A percentile compares a stretch with the other conserved stretches of the same genome.
phyloP scores from a whole-genome alignment of 2,113 vertebrate genomes.

The Heptranchias perlo region DNA sequence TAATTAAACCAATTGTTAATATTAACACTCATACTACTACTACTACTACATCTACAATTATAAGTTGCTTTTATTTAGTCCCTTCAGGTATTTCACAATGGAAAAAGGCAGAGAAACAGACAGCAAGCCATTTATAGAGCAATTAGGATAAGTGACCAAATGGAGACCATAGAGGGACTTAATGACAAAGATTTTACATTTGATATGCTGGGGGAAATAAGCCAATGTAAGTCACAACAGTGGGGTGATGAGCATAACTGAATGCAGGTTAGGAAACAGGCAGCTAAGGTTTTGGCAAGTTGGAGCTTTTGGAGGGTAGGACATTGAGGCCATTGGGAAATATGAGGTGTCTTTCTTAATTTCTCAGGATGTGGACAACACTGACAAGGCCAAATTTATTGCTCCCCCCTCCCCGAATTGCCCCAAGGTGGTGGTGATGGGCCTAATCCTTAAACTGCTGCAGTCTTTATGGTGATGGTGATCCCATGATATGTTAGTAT shows the following conservation, averaged over 20 bases:
- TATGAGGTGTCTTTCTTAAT: not conserved
- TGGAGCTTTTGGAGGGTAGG: not conserved
- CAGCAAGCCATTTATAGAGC: not conserved
- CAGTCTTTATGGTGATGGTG: not conserved
- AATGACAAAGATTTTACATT: not conserved
- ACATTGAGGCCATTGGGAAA: not conserved
- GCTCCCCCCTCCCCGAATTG: not conserved
- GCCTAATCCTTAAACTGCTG: not conserved
- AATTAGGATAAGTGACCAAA: not conserved
- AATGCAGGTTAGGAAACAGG: not conserved
- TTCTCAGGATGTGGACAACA: not conserved
- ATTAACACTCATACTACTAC: not conserved
- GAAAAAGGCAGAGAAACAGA: not conserved
- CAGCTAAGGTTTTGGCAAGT: not conserved
- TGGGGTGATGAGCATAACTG: not conserved
- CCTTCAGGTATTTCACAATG: not conserved
- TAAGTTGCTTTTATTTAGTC: no score
- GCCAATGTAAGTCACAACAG: not conserved
- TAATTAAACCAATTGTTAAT: not conserved
- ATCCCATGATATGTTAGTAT: no score
- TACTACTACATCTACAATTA: no score
- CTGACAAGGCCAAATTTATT: not conserved
- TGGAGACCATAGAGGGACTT: not conserved
- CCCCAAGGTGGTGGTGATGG: not conserved
- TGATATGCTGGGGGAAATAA: not conserved